Base-by-base conservation (phyloP, 2,888 invertebrate species). In the Sminthurinus aureus region DNA sequence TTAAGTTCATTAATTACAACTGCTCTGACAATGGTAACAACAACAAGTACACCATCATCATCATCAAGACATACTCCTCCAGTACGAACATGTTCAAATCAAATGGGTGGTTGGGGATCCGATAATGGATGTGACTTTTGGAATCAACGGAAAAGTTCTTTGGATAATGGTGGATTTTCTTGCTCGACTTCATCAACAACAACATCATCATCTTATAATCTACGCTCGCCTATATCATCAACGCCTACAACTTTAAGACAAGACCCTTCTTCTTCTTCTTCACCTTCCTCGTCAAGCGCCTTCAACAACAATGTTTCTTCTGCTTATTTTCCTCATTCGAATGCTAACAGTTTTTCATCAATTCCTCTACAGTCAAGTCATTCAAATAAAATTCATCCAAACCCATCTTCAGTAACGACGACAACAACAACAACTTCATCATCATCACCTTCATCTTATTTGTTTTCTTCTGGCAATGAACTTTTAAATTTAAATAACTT, bases 91-190 rank as follows among this genome's bases (percentile, higher is more conserved):
- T 22, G 74, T 8, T 79, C 80, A 20, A 77, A 38, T 76, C 13
- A 52, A 13, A 50, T 66, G 13, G 69, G 73, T 12, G 82, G 79
- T 66, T 87, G 86, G 85, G 86, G 84, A 11, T 84, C 87, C 8
- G 87, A 88, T 58, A 88, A 87, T 83, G 87, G 87, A 50, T 87
- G 87, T 81, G 88, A 87, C 83, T 85, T 87, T 83, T 88, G 88
- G 88, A 86, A 79, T 64, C 38, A 58, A 51, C 67, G 69, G 11
- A 81, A 81, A 64, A 81, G 22, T 81, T 69, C 67, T 15, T 20
- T 79, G 22, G 82, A 74, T 22, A 67, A 64, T 74, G 79, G 64
- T 22, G 64, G 71, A 76, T 80, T 84, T 81, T 50, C 80, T 20
- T 71, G 75, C 6, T 38, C 67, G 18, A n/a, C 79, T 15, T 52